These are phyloP conservation scores for Eristalis arbustorum DNA, from an alignment of 2,888 invertebrate species.

Conservation along the genomic window DNA sequence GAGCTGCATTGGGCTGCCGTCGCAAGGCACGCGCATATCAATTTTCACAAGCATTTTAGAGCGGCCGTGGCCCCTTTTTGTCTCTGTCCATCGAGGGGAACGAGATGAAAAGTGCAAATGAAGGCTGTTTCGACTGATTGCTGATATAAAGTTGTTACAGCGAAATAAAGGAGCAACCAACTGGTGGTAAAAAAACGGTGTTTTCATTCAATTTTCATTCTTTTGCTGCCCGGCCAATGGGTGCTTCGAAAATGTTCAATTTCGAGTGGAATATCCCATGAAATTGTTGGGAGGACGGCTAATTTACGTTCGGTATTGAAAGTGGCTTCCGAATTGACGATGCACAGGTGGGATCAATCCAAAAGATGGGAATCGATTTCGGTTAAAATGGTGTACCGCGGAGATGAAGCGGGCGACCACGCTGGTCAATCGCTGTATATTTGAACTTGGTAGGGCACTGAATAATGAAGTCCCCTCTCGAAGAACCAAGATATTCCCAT, in stretches of 20 bases:
- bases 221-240: background rate
- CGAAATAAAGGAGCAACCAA: background rate
- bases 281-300: background rate
- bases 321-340: too few species aligned
- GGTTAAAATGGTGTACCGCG: too few species aligned
- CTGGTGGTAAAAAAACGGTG: background rate
- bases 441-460: too few species aligned
- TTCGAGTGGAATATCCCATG: background rate
- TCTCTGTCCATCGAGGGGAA: background rate
- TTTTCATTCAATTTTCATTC: background rate
- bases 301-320: background rate
- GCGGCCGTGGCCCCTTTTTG: background rate
- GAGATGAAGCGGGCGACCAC: too few species aligned
- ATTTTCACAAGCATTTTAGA: background rate
- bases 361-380: too few species aligned
- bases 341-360: too few species aligned
- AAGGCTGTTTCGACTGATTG: background rate
- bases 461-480: too few species aligned
- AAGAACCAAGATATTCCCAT: too few species aligned
- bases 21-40: background rate
- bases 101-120: background rate
- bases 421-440: too few species aligned
- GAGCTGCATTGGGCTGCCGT: background rate
- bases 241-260: background rate
- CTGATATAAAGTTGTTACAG: background rate